A percentile compares a stretch with the other conserved stretches of the same genome.
phyloP scores from a whole-genome alignment of 2,113 vertebrate genomes.

The Thomomys bottae region DNA sequence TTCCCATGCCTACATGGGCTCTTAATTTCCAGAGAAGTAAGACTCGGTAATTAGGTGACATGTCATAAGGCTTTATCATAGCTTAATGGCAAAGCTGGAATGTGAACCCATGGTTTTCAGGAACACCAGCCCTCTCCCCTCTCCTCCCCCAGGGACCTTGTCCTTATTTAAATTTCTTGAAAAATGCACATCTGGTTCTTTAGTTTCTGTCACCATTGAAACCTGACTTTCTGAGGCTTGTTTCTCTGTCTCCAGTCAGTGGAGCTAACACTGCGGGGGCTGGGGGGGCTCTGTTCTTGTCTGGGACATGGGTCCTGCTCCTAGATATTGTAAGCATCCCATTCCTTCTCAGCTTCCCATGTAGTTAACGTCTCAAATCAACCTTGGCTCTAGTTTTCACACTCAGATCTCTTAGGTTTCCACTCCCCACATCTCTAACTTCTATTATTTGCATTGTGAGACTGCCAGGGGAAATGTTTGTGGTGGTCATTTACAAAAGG shows the following conservation, averaged over 20 bases:
- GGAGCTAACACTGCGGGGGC: background rate
- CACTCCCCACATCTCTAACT: background rate
- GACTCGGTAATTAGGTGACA: background rate
- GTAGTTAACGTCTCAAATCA: background rate
- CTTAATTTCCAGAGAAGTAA: background rate
- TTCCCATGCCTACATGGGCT: background rate
- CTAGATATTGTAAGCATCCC: background rate
- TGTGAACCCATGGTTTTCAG: background rate
- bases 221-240: background rate
- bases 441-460: background rate
- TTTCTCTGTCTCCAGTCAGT: background rate
- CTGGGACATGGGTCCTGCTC: background rate
- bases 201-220: background rate
- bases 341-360: background rate
- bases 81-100: background rate
- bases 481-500: background rate
- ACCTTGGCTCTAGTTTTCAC: background rate
- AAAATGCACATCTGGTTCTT: background rate
- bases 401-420: background rate
- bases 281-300: too few relatives aligned
- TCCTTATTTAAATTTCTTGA: constrained; percentile 19
- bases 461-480: background rate
- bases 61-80: background rate
- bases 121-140: background rate
- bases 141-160: background rate